These are phyloP conservation scores for Eulacestoma nigropectus DNA, from an alignment of 2,113 vertebrate species.

Conservation along the genomic window DNA sequence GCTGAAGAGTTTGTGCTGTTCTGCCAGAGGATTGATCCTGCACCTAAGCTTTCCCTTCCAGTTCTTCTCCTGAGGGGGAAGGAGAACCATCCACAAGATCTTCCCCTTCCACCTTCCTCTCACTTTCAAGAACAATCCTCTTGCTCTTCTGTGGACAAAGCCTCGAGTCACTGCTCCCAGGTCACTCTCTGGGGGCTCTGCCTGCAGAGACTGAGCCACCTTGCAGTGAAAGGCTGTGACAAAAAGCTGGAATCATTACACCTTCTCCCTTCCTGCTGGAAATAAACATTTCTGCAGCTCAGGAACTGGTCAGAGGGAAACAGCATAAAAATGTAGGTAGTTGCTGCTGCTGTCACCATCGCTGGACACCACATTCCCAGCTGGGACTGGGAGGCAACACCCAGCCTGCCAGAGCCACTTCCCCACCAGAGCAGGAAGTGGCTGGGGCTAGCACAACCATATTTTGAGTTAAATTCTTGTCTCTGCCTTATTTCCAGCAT, in stretches of 20 bases:
- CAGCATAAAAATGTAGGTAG: background rate
- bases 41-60: background rate
- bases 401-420: background rate
- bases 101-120: background rate
- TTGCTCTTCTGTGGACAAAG: background rate
- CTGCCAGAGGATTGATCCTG: background rate
- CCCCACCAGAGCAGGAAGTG: background rate
- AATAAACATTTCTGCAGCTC: background rate
- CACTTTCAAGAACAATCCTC: accelerated
- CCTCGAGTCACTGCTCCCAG: background rate
- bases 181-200: accelerated
- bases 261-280: background rate
- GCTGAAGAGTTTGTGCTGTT: background rate
- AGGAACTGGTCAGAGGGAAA: background rate
- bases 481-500: background rate
- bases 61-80: background rate
- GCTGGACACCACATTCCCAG: background rate
- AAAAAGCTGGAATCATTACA: background rate
- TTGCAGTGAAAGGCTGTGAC: background rate
- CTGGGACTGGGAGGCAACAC: background rate
- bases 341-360: background rate
- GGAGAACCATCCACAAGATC: background rate
- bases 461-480: background rate
- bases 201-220: background rate
- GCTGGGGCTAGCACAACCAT: background rate